These are phyloP conservation scores for Tetraneura akinire DNA, from an alignment of 1,140 invertebrate species.

Conservation along the genomic window DNA sequence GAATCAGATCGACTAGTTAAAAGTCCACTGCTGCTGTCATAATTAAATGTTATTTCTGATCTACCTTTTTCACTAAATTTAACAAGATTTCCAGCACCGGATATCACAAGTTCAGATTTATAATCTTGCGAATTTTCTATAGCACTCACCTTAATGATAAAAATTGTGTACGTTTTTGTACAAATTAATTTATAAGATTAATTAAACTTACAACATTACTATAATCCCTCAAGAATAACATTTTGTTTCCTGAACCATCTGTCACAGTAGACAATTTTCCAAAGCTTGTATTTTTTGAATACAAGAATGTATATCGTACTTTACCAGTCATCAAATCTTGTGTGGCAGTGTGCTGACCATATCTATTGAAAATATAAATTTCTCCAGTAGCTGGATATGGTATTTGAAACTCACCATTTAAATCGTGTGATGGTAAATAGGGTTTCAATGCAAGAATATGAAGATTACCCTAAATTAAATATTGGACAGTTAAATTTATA, in stretches of 20 bases:
- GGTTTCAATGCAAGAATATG: conserved; percentile 88
- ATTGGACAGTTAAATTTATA: background rate
- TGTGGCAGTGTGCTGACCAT: conserved; percentile 92
- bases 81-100: conserved; percentile 80
- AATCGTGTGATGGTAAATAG: conserved; percentile 84
- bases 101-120: conserved; percentile 86
- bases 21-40: conserved; percentile 78
- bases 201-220: conserved; percentile 70
- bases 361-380: conserved; percentile 90
- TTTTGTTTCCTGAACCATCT: conserved; percentile 90
- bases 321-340: conserved; percentile 90
- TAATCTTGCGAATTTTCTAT: conserved; percentile 93
- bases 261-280: conserved; percentile 90
- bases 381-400: conserved; percentile 88
- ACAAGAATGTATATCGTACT: conserved; percentile 90
- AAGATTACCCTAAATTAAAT: conserved; percentile 65
- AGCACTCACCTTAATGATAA: conserved; percentile 67
- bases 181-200: background rate
- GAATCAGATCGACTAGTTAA: conserved; percentile 72
- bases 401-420: conserved; percentile 90
- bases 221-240: conserved; percentile 87
- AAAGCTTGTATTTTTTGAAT: conserved; percentile 95
- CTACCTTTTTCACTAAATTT: conserved; percentile 79
- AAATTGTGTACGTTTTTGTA: background rate
- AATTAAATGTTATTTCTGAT: conserved; percentile 80